Base-by-base conservation (phyloP, 2,888 invertebrate genomes). In the Liopterus haemorrhoidalis region DNA sequence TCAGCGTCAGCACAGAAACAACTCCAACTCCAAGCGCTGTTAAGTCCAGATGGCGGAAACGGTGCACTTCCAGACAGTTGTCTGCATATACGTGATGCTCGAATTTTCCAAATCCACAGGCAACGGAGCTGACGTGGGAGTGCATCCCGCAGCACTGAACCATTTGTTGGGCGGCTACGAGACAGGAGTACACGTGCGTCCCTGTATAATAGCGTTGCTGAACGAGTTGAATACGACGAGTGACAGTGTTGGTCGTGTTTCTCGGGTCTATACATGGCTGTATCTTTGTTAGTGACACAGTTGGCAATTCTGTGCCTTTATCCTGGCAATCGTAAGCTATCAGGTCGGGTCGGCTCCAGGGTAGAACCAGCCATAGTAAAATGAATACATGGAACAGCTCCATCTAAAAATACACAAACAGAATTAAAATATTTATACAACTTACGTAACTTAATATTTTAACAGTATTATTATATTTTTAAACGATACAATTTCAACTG, bases 81-180 rank as follows among this genome's bases (percentile, higher is more conserved):
- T 36, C 31, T 2, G 22, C 9, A 8, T 28, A 30, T 2, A 37
- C 0, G 5, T 22, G 37, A 14, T 37, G 30, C 1, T 37, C 15
- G 12, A 37, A 43, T 11, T 28, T 18, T 1, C 30, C 21, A n/a
- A 43, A n/a, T 11, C 43, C 37, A 9, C 22, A 30, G 5, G 37
- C 5, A 8, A 43, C 37, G 12, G 31, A 8, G 21, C 30, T 37
- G 12, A 15, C 25, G 18, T 43, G 30, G 5, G 43, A 43, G 11
- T 43, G 43, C 37, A 43, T 37, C 8, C 43, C 43, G 11, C 37
- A 37, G 24, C 37, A 37, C 4, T 28, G 12, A 3, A 43, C 21
- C 2, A 37, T 16, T 14, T 37, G 37, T 21, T 37, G 43, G 5
- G 36, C 36, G 5, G 35, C 27, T 6, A 42, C 36, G 16, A 36